A percentile compares a stretch with the other conserved stretches of the same genome.
Conservation (phyloP, 1,140 invertebrate species). For the Tetramorium parvispinum region DNA sequence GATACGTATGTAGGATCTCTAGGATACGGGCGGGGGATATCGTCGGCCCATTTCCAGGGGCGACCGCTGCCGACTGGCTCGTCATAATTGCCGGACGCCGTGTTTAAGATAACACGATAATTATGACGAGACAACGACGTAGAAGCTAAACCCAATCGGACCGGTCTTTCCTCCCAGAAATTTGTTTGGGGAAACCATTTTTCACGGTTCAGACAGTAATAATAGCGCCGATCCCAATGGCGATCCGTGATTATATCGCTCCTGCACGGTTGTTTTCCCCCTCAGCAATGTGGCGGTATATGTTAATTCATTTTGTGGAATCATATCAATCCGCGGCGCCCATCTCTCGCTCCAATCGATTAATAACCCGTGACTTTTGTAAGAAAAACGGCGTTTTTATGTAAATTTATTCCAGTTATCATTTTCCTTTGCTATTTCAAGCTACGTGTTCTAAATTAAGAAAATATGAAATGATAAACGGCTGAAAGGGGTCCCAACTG, state of each 20-base stretch:
- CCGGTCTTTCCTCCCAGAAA: slow-evolving; percentile 70
- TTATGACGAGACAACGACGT: slow-evolving; percentile 72
- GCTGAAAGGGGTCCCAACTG: background rate
- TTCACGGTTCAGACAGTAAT: slow-evolving; percentile 74
- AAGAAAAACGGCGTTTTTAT: slow-evolving; percentile 14
- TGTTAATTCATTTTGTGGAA: slow-evolving; percentile 56
- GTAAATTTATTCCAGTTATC: slow-evolving; percentile 4
- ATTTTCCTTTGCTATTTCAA: background rate
- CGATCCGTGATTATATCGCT: slow-evolving; percentile 70
- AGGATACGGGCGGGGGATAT: slow-evolving; percentile 9
- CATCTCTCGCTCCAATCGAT: background rate
- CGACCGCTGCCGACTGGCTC: slow-evolving; percentile 26
- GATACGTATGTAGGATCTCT: slow-evolving; percentile 17
- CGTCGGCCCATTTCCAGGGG: background rate
- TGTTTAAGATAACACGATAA: slow-evolving; percentile 73
- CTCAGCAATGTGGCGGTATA: background rate
- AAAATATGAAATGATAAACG: slow-evolving; percentile 24
- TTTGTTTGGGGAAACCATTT: slow-evolving; percentile 77
- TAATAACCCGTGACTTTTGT: background rate
- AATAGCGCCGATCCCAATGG: slow-evolving; percentile 71
- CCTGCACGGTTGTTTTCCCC: background rate
- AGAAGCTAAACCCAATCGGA: slow-evolving; percentile 63
- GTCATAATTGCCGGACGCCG: slow-evolving; percentile 71
- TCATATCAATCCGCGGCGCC: slow-evolving; percentile 16
- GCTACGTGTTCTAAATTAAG: background rate